These are phyloP conservation scores for Aethes cnicana DNA, from an alignment of 2,888 invertebrate genomes.

Conservation along the genomic window DNA sequence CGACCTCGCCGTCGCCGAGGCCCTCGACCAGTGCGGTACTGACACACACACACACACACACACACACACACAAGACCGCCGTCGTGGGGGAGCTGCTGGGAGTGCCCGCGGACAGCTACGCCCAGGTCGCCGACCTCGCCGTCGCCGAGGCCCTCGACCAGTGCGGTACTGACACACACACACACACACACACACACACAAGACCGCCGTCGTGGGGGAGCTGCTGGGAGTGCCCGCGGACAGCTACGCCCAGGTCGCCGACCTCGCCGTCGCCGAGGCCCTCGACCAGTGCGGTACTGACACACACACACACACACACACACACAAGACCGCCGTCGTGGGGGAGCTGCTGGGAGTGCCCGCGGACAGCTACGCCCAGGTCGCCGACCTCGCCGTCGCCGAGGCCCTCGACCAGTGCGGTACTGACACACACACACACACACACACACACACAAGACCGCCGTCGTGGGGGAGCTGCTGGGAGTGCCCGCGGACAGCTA, in stretches of 20 bases:
- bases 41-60: no score
- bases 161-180: slow-evolving; percentile 56
- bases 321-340: no score
- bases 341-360: slow-evolving; percentile 59
- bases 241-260: slow-evolving; percentile 54
- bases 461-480: slow-evolving; percentile 56
- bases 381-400: slow-evolving; percentile 66
- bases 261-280: slow-evolving; percentile 66
- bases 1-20: slow-evolving; percentile 67
- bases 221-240: slow-evolving; percentile 57
- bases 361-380: slow-evolving; percentile 44
- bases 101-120: slow-evolving; percentile 50
- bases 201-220: slow-evolving; percentile 57
- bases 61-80: no score
- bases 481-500: slow-evolving; percentile 54
- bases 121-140: slow-evolving; percentile 63
- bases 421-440: no score
- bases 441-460: no score
- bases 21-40: slow-evolving; percentile 62
- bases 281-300: slow-evolving; percentile 61
- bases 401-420: slow-evolving; percentile 64
- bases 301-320: no score
- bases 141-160: slow-evolving; percentile 64
- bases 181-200: no score
- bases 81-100: slow-evolving; percentile 59